These are phyloP conservation scores for Melanotaenia parkinsoni DNA, from an alignment of 2,797 vertebrate species.

Conservation along the genomic window DNA sequence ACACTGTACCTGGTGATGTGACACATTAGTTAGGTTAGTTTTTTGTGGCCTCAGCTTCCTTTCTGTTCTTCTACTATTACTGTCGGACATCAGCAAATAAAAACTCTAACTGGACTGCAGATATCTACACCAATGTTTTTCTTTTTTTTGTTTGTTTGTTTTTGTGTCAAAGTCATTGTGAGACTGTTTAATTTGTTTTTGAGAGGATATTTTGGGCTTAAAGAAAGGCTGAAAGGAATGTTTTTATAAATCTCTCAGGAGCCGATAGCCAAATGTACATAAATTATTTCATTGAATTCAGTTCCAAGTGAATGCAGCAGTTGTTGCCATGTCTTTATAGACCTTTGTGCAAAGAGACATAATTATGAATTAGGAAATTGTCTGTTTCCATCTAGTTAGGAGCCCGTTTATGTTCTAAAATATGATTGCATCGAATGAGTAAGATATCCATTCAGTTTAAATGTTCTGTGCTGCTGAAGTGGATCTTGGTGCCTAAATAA, in stretches of 20 bases:
- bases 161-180: neutral
- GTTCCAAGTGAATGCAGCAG: too few relatives aligned
- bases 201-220: neutral
- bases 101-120: neutral
- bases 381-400: too few relatives aligned
- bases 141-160: accelerated
- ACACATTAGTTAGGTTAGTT: conserved; percentile 9
- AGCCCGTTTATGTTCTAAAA: too few relatives aligned
- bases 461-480: too few relatives aligned
- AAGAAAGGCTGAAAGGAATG: neutral
- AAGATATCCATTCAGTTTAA: too few relatives aligned
- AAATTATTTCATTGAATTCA: neutral
- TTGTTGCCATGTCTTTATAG: too few relatives aligned
- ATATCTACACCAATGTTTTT: neutral
- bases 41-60: conserved; percentile 41
- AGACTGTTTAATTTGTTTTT: neutral
- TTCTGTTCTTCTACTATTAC: conserved; percentile 18
- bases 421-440: too few relatives aligned
- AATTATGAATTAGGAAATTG: too few relatives aligned
- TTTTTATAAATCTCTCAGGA: neutral
- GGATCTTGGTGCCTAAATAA: too few relatives aligned
- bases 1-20: neutral
- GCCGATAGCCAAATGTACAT: neutral
- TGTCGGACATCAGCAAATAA: conserved; percentile 8
- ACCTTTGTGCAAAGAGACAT: too few relatives aligned